phyloP scores from a whole-genome alignment of 2,113 vertebrate species.

The Muntiacus muntjak region DNA sequence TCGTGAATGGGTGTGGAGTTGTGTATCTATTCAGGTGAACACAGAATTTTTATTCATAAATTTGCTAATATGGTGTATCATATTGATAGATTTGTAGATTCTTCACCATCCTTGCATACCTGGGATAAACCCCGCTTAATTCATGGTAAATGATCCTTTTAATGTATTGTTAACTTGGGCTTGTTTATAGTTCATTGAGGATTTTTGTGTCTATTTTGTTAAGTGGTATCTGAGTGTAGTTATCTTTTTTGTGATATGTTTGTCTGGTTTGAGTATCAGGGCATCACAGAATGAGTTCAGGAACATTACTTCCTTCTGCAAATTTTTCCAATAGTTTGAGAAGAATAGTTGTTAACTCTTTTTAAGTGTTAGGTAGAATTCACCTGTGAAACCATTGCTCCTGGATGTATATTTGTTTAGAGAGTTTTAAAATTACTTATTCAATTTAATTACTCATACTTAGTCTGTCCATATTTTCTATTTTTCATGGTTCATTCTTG shows the following conservation, averaged over 20 bases:
- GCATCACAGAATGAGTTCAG: background rate
- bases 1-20: background rate
- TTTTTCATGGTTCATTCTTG: background rate
- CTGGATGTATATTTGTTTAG: background rate
- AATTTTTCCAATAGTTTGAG: background rate
- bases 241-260: background rate
- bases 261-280: background rate
- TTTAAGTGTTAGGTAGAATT: background rate
- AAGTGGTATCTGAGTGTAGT: background rate
- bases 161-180: background rate
- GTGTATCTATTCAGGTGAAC: background rate
- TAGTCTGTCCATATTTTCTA: background rate
- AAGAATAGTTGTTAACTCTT: background rate
- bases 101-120: background rate
- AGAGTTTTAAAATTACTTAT: background rate
- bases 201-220: background rate
- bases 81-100: background rate
- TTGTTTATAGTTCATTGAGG: background rate
- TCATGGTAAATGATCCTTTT: background rate
- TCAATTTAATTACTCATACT: background rate
- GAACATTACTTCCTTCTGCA: background rate
- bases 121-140: background rate
- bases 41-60: background rate
- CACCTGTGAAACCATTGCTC: background rate
- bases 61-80: background rate